Conservation (phyloP, 2,888 invertebrate genomes). For the Bombyx huttoni region DNA sequence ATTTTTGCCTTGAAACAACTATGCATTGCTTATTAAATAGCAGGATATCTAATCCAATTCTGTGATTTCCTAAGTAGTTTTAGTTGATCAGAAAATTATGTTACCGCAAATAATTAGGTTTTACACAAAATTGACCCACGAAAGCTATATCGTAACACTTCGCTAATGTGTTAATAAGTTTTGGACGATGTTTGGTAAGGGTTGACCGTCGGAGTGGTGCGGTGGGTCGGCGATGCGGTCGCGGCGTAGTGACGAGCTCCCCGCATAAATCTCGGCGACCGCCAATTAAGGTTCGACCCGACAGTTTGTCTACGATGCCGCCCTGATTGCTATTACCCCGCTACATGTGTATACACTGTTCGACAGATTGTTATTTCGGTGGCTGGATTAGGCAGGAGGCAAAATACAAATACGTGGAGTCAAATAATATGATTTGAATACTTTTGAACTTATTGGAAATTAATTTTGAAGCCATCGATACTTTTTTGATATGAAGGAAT, state of each 20-base stretch:
- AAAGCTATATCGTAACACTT: conserved; percentile 6
- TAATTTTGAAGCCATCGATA: no score
- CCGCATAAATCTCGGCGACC: conserved; percentile 70
- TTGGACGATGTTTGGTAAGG: conserved; percentile 22
- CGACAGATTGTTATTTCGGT: background rate
- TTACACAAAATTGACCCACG: background rate
- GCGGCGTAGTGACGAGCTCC: conserved; percentile 51
- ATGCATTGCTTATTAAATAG: no score
- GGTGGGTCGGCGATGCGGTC: conserved; percentile 27
- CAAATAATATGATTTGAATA: no score
- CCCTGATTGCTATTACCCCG: conserved; percentile 68
- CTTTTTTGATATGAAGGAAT: no score
- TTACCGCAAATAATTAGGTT: background rate
- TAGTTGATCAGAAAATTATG: background rate
- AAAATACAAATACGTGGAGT: no score
- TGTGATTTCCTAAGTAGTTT: no score
- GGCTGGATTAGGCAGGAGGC: background rate
- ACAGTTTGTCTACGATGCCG: conserved; percentile 69
- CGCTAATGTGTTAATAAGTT: conserved; percentile 23
- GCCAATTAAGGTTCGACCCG: conserved; percentile 69
- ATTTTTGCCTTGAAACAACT: no score
- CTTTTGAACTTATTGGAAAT: no score
- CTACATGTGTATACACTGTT: conserved; percentile 11
- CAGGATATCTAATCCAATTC: no score
- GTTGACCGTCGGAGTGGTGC: conserved; percentile 15